Percentiles rank a stretch among this genome's conserved stretches.
Conservation (phyloP, 2,888 invertebrate genomes). For the Hymenopus coronatus region DNA sequence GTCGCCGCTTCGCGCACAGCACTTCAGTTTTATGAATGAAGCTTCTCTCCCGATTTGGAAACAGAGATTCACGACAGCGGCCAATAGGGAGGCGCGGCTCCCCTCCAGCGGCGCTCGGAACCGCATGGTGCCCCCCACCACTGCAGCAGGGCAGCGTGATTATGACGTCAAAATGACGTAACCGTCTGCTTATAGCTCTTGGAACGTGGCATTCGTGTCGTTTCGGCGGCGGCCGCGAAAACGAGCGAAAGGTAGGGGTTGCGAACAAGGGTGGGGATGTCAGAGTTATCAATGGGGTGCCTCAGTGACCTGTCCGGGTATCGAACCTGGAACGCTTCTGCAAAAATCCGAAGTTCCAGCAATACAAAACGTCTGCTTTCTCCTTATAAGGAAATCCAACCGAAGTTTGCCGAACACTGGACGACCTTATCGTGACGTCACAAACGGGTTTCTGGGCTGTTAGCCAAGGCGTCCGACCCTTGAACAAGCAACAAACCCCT, state of each 20-base stretch:
- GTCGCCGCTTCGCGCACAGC: conserved; percentile 64
- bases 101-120: conserved; percentile 35
- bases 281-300: neutral
- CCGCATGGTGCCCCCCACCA: conserved; percentile 29
- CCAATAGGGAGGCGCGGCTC: conserved; percentile 51
- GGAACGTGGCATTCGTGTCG: conserved; percentile 2
- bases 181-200: conserved; percentile 36
- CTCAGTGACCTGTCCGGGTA: neutral
- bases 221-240: neutral
- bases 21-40: conserved; percentile 81
- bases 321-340: neutral
- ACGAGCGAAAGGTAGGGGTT: neutral
- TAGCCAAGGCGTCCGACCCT: neutral
- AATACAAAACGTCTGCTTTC: neutral
- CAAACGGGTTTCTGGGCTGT: neutral
- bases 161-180: conserved; percentile 38
- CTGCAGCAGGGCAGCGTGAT: conserved; percentile 28
- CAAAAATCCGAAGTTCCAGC: neutral
- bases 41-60: conserved; percentile 81
- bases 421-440: conserved; percentile 27
- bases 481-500: neutral
- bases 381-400: conserved; percentile 41
- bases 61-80: conserved; percentile 57
- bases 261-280: neutral
- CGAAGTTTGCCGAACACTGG: conserved; percentile 39